Conservation (phyloP, 1,140 invertebrate species). For the Drosophila lini region DNA sequence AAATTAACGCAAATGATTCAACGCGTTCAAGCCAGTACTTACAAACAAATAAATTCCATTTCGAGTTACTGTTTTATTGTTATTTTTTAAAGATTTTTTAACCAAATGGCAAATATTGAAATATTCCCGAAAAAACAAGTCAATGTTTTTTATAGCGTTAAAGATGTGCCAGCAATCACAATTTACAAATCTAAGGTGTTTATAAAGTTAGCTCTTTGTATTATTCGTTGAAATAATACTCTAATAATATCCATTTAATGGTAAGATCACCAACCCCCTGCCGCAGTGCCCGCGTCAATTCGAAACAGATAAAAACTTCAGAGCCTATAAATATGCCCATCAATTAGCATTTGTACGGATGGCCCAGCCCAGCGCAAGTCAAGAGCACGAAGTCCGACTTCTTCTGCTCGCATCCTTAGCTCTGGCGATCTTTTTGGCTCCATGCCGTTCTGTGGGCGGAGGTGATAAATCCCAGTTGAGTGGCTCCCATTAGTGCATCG, state of each 20-base stretch:
- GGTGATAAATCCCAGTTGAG: slow-evolving; percentile 74
- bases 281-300: slow-evolving; percentile 1
- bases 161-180: no score
- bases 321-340: slow-evolving; percentile 36
- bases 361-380: not conserved
- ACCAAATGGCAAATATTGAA: no score
- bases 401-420: slow-evolving; percentile 6
- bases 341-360: slow-evolving; percentile 30
- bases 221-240: not conserved
- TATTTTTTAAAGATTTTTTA: no score
- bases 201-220: not conserved
- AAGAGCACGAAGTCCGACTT: not conserved
- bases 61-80: no score
- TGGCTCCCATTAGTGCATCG: slow-evolving; percentile 56
- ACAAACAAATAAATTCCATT: no score
- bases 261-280: not conserved
- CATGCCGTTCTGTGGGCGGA: slow-evolving; percentile 48
- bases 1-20: no score
- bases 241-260: not conserved
- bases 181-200: not conserved
- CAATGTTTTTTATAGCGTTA: no score
- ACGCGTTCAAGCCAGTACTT: no score
- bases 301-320: slow-evolving; percentile 21
- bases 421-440: slow-evolving; percentile 42
- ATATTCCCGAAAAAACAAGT: no score